Conservation (phyloP, 2,888 invertebrate genomes). For the Onchidella celtica region DNA sequence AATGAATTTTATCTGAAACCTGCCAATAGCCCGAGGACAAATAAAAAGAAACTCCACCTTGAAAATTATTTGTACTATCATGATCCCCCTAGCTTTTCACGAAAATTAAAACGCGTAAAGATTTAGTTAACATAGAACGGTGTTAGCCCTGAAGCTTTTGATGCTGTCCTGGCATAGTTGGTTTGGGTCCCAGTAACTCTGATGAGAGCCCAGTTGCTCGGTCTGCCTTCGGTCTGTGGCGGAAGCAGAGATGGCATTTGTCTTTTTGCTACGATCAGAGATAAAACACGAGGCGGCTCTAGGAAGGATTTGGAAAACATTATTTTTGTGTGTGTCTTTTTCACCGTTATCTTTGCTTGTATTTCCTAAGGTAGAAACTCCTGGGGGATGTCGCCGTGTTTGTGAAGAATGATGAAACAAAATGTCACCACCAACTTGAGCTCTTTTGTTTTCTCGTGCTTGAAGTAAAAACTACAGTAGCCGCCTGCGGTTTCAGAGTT, state of each 20-base stretch:
- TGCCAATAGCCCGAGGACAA: no score
- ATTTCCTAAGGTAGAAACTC: background rate
- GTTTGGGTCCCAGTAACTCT: background rate
- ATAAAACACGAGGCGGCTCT: conserved; percentile 22
- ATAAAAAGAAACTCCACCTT: no score
- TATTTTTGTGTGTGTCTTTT: background rate
- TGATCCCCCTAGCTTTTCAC: no score
- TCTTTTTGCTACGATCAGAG: background rate
- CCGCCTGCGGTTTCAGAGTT: background rate
- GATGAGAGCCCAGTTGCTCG: background rate
- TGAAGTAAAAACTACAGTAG: background rate
- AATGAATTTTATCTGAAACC: no score
- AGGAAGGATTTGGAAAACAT: no score
- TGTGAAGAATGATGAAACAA: no score
- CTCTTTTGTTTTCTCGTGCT: background rate
- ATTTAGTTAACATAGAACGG: background rate
- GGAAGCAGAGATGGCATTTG: background rate
- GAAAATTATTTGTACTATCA: no score
- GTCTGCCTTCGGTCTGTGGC: background rate
- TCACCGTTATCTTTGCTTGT: background rate
- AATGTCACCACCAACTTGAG: background rate
- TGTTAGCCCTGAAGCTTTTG: background rate
- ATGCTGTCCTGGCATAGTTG: background rate
- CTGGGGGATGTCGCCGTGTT: background rate
- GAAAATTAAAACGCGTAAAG: no score